Percentiles rank a stretch among this genome's conserved stretches.
Evolutionary conservation across 2,113 vertebrate genomes (phyloP).

Genomic region (Bostrychus sinensis): DNA sequence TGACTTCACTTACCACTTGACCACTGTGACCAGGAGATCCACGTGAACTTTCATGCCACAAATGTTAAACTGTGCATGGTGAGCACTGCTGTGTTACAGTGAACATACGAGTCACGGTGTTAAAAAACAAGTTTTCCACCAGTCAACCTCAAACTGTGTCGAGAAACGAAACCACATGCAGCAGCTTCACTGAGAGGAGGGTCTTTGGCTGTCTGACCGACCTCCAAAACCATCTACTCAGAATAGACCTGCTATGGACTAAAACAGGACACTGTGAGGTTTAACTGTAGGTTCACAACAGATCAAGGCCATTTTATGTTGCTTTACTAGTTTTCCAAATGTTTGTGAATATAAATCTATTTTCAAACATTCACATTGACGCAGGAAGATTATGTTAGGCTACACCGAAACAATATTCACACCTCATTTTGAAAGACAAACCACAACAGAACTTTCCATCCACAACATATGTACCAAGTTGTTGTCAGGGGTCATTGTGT

Average conservation of each 20-base stretch:
- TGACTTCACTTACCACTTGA: no score
- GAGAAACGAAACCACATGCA: not conserved
- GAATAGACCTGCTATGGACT: no score
- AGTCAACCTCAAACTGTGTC: not conserved
- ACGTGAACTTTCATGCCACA: no score
- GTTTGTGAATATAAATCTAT: not conserved
- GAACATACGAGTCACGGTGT: not conserved
- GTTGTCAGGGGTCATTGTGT: not conserved
- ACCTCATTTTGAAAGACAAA: not conserved
- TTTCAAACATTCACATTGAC: no score
- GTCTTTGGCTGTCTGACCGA: not conserved
- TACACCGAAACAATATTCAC: not conserved
- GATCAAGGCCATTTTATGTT: not conserved
- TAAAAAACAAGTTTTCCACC: not conserved
- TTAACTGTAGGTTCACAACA: not conserved
- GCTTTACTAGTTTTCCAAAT: not conserved
- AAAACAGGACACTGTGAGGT: no score
- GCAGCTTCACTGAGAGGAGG: not conserved
- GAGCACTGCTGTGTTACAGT: not conserved
- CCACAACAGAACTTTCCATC: conserved; percentile 3
- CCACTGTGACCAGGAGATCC: no score
- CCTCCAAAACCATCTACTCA: not conserved
- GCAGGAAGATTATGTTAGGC: no score
- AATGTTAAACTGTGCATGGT: not conserved
- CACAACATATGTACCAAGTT: not conserved